Evolutionary conservation across 2,797 vertebrate species (phyloP).

Genomic region (Scarus forsteni): DNA sequence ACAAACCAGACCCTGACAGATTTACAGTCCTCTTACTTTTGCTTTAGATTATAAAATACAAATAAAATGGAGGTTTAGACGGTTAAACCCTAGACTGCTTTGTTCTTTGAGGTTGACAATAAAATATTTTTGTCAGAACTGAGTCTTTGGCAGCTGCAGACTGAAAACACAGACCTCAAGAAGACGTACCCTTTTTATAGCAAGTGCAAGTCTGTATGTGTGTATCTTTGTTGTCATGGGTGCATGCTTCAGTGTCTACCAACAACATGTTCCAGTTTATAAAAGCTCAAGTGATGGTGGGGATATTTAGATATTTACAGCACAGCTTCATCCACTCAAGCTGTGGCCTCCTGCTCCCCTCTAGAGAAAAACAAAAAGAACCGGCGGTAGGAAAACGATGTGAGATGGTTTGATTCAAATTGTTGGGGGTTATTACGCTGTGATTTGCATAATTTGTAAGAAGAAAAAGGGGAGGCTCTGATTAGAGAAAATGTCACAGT

Average conservation of each 20-base stretch:
- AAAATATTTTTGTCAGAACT: conserved; percentile 16
- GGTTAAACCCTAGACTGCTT: conserved; percentile 33
- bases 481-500: conserved; percentile 75
- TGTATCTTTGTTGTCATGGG: conserved; percentile 18
- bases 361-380: conserved; percentile 11
- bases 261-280: neutral
- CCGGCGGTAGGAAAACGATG: conserved; percentile 4
- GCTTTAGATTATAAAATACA: conserved; percentile 32
- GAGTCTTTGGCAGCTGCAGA: conserved; percentile 23
- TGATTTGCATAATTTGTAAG: conserved; percentile 72
- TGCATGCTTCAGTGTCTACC: neutral
- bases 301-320: conserved; percentile 29
- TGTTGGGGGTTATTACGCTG: conserved; percentile 37
- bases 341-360: conserved; percentile 32
- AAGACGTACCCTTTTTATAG: conserved; percentile 2
- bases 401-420: conserved; percentile 57
- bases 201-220: conserved; percentile 1
- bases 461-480: conserved; percentile 46
- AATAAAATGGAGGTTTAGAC: conserved; percentile 13
- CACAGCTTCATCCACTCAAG: neutral
- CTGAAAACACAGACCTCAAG: neutral
- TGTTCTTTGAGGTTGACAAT: conserved; percentile 33
- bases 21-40: conserved; percentile 25
- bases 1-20: conserved; percentile 34
- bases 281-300: neutral